A percentile compares a stretch with the other conserved stretches of the same genome.
Evolutionary conservation across 2,797 vertebrate genomes (phyloP).

Genomic region (Muscicapa comitata): DNA sequence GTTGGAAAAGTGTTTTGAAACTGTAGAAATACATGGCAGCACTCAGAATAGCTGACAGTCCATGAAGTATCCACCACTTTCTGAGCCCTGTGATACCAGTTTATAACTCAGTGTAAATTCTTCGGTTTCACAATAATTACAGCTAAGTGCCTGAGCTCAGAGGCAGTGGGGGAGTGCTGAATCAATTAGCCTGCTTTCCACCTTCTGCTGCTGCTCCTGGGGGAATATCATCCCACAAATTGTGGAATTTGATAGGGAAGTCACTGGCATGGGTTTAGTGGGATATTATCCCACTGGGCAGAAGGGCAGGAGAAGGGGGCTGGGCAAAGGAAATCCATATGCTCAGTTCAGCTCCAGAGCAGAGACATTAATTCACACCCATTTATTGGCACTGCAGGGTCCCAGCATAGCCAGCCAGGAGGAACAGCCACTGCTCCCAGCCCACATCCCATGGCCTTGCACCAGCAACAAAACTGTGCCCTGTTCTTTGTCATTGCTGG

Average conservation of each 20-base stretch:
- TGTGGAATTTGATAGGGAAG: not conserved
- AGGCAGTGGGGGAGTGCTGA: not conserved
- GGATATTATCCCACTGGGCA: not conserved
- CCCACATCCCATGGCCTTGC: not conserved
- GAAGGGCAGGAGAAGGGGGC: not conserved
- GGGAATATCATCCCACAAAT: conserved; percentile 7
- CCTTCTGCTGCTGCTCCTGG: not conserved
- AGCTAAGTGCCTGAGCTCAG: not conserved
- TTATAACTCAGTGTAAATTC: not conserved
- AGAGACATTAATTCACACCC: not conserved
- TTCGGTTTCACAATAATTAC: not conserved
- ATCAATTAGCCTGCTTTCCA: conserved; percentile 15
- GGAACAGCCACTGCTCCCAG: not conserved
- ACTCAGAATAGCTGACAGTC: not conserved
- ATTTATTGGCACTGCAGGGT: not conserved
- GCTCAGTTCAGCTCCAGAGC: not conserved
- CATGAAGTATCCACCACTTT: not conserved
- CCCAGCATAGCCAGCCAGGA: not conserved
- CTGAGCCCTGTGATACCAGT: not conserved
- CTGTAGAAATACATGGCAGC: not conserved
- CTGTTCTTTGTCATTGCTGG: not conserved
- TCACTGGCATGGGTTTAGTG: not conserved
- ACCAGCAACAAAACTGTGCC: not conserved
- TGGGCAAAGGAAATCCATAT: not conserved
- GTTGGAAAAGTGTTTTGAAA: not conserved